A percentile compares a stretch with the other conserved stretches of the same genome.
phyloP scores from a whole-genome alignment of 2,113 vertebrate species.

The Strigops habroptila region DNA sequence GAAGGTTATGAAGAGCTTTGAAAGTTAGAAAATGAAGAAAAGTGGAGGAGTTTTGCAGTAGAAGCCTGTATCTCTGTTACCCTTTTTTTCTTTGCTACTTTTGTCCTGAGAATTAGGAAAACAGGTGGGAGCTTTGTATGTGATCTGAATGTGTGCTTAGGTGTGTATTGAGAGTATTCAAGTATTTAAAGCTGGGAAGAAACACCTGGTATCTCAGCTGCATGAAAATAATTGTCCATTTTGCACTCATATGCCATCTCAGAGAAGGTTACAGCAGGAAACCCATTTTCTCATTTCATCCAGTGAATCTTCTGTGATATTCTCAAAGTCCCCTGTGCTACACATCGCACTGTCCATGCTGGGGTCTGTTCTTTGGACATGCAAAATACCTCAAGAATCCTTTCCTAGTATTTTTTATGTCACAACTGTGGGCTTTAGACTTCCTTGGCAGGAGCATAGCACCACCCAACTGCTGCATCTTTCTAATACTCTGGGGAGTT shows the following conservation, averaged over 20 bases:
- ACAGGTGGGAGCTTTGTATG: background rate
- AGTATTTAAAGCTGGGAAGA: background rate
- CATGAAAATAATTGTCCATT: background rate
- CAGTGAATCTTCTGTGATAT: background rate
- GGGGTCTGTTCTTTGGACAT: background rate
- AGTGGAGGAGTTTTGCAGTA: background rate
- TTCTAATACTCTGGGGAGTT: background rate
- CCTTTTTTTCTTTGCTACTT: background rate
- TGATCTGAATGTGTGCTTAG: background rate
- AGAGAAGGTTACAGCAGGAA: background rate
- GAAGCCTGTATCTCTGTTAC: background rate
- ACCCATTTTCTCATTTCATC: background rate
- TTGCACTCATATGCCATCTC: background rate
- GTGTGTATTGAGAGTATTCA: background rate
- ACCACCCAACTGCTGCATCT: background rate
- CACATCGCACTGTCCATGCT: accelerated
- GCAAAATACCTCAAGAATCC: background rate
- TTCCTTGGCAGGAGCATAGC: background rate
- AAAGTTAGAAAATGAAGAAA: background rate
- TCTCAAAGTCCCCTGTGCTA: background rate
- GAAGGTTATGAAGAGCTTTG: background rate
- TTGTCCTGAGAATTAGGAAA: background rate
- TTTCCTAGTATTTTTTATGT: background rate
- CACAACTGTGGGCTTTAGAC: background rate
- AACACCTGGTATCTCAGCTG: background rate